These are phyloP conservation scores for Trichonephila clavipes DNA, from an alignment of 1,140 invertebrate species.

Conservation along the genomic window DNA sequence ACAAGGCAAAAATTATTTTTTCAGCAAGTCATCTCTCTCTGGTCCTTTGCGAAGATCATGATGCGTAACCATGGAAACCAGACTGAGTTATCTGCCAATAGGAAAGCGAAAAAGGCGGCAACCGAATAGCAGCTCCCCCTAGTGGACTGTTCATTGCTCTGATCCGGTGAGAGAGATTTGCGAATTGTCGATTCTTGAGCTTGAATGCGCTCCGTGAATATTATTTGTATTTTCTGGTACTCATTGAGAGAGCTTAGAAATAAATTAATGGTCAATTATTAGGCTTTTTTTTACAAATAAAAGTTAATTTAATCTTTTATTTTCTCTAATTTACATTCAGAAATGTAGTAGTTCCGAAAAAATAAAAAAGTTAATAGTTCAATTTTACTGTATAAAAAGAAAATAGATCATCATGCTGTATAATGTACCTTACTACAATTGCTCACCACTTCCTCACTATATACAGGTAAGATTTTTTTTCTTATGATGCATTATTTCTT, in stretches of 20 bases:
- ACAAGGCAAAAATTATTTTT: conserved; percentile 23
- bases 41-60: conserved; percentile 15
- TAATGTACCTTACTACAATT: conserved; percentile 77
- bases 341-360: background rate
- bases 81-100: conserved; percentile 16
- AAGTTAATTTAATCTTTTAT: background rate
- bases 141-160: background rate
- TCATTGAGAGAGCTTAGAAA: background rate
- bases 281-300: background rate
- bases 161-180: background rate
- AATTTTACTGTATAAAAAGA: conserved; percentile 16
- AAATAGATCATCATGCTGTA: conserved; percentile 72
- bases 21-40: background rate
- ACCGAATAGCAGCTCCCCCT: conserved; percentile 49
- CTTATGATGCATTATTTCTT: too few species aligned
- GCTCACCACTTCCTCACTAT: conserved; percentile 71
- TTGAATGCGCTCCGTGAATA: background rate
- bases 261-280: background rate
- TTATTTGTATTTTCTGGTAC: background rate
- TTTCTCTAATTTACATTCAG: background rate
- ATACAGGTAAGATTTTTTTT: conserved; percentile 66
- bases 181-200: conserved; percentile 37
- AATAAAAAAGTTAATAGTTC: background rate
- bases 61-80: conserved; percentile 68
- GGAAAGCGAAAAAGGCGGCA: conserved; percentile 42